Conservation (phyloP, 2,797 vertebrate genomes). For the Syndactyla subalaris region DNA sequence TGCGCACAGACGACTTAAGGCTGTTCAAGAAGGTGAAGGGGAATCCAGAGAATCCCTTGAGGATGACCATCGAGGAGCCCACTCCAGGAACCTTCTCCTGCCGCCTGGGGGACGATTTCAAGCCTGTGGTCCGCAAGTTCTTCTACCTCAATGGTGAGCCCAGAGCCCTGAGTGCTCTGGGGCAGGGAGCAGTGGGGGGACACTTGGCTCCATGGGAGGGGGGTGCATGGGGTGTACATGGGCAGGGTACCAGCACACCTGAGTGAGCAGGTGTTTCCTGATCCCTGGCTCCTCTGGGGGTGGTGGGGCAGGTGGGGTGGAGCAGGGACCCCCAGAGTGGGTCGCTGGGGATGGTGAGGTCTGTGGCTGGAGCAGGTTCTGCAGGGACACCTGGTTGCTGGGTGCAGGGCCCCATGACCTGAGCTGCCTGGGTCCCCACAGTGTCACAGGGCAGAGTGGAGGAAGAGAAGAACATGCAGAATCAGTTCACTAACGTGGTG, state of each 20-base stretch:
- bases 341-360: rapidly evolving
- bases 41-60: not conserved
- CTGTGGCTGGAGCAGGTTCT: not conserved
- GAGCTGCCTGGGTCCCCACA: not conserved
- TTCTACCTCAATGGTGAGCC: conserved; percentile 41
- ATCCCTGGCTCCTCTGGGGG: not conserved
- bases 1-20: not conserved
- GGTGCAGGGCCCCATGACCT: not conserved
- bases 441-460: not conserved
- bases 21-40: conserved; percentile 16
- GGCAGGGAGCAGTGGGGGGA: not conserved
- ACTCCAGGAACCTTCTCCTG: not conserved
- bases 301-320: rapidly evolving
- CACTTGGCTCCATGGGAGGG: rapidly evolving
- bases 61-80: not conserved
- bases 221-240: not conserved
- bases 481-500: not conserved
- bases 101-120: not conserved
- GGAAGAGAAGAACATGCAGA: not conserved
- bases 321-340: not conserved
- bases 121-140: conserved; percentile 28
- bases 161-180: not conserved
- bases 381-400: too few relatives aligned
- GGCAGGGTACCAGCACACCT: not conserved
- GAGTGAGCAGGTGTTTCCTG: not conserved